phyloP scores from a whole-genome alignment of 2,888 invertebrate genomes.

The Nomada ruficornis region DNA sequence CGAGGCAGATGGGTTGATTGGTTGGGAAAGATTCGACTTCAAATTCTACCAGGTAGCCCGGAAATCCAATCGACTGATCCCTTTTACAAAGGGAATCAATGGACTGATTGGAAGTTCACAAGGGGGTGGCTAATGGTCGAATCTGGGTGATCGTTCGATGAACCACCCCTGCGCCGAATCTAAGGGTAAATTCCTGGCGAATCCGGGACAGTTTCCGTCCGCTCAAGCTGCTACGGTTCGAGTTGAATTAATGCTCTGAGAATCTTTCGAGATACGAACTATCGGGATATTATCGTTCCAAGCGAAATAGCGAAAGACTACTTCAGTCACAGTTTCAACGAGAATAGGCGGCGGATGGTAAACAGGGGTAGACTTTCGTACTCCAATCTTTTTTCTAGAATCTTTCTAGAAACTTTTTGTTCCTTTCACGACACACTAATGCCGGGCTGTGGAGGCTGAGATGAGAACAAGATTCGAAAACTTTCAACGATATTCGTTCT shows the following conservation, averaged over 20 bases:
- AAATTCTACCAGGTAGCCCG: not conserved
- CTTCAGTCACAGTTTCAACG: not conserved
- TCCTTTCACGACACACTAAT: slow-evolving; percentile 9
- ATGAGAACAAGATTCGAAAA: not conserved
- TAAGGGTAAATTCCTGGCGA: not conserved
- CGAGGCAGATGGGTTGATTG: not conserved
- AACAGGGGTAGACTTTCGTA: not conserved
- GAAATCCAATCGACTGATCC: slow-evolving; percentile 10
- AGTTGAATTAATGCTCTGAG: too few species aligned
- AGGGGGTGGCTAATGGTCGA: slow-evolving; percentile 11
- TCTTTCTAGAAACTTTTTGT: not conserved
- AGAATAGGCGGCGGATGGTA: not conserved
- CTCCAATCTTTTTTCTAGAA: not conserved
- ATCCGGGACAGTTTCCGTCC: not conserved
- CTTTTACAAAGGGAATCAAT: slow-evolving; percentile 15
- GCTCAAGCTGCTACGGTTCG: too few species aligned
- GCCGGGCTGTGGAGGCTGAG: too few species aligned
- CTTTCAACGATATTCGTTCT: not conserved
- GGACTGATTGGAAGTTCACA: slow-evolving; percentile 16
- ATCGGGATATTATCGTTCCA: too few species aligned
- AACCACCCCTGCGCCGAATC: not conserved
- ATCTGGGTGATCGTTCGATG: slow-evolving; percentile 6
- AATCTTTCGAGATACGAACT: too few species aligned
- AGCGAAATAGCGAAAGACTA: too few species aligned
- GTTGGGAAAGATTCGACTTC: slow-evolving; percentile 10